Base-by-base conservation (phyloP, 2,113 vertebrate species). In the Dasyprocta punctata region DNA sequence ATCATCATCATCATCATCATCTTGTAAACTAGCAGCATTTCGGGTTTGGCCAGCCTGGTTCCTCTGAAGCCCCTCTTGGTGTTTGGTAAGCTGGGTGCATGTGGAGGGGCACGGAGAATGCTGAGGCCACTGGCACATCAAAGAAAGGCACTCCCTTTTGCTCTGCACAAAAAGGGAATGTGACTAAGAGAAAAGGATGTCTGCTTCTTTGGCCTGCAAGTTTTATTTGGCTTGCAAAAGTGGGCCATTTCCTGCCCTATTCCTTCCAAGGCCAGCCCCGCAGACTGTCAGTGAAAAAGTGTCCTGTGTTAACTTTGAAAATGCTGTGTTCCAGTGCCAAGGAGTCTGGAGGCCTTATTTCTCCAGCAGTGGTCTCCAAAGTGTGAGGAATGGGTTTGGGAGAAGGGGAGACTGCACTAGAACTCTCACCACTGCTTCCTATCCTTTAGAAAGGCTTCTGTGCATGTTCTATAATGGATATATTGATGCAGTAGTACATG, bases 161-260 rank as follows among this genome's bases (percentile, higher is more conserved):
- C 44, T 83, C 10, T 28, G 20, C 13, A 54, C 9, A 52, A 20
- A 38, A 84, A 20, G 49, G 22, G 33, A 73, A 28, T 1, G 63
- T 49, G 97, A 89, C 89, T 86, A 38, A 54, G 86, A 93, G 89
- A 71, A 77, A 69, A 89, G 78, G 73, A 63, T 13, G 58, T n/a
- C 61, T 94, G 86, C 54, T 67, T 30, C 14, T 89, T 26, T 44
- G 54, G 81, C 28, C 86, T 7, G 10, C 22, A 69, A 96, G 89
- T 93, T 97, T 96, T 96, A 19, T 1, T 92, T 96, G 97, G 93
- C 96, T 63, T n/a, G 60, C 22, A 86, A 73, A 63, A 73, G 9
- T 0, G 47, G 61, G 92, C 54, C 93, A 93, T 88, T 93, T 97
- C 95, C 97, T 94, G 93, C 49, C 58, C n/a, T 1, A 2, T 52